A percentile compares a stretch with the other conserved stretches of the same genome.
Conservation (phyloP, 2,113 vertebrate genomes). For the Platycercus adscitus region DNA sequence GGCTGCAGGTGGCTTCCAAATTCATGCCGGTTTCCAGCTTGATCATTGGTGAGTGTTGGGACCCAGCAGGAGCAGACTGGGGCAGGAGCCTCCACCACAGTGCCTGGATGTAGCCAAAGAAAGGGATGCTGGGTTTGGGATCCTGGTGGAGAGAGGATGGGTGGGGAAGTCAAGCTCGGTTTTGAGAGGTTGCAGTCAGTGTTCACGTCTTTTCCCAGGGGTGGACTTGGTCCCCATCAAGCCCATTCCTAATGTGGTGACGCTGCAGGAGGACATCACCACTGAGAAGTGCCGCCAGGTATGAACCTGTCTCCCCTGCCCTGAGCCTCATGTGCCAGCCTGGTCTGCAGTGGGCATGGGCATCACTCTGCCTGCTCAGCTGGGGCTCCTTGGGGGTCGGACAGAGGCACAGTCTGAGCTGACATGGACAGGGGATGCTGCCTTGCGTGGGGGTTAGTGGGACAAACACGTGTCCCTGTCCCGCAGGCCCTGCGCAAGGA, state of each 20-base stretch:
- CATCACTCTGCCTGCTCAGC: neutral
- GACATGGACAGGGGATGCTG: rapidly evolving
- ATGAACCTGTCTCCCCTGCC: neutral
- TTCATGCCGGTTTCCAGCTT: constrained; percentile 98
- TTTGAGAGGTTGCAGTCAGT: neutral
- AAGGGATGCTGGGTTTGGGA: too few species aligned
- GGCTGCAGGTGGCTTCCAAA: constrained; percentile 96
- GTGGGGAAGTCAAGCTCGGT: rapidly evolving
- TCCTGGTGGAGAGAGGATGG: rapidly evolving
- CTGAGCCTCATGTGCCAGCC: rapidly evolving
- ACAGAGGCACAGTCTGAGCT: neutral
- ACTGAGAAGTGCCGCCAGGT: constrained; percentile 94
- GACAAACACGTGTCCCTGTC: rapidly evolving
- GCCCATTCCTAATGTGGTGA: constrained; percentile 90
- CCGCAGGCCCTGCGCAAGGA: constrained; percentile 89
- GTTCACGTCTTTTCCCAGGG: constrained; percentile 67
- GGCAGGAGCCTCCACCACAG: rapidly evolving
- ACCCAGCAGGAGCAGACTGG: rapidly evolving
- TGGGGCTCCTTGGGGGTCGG: neutral
- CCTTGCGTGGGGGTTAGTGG: rapidly evolving
- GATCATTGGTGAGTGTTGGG: constrained; percentile 87
- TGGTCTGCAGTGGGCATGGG: too few species aligned
- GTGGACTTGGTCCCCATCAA: constrained; percentile 95
- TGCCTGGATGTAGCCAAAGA: rapidly evolving
- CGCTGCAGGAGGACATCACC: constrained; percentile 95